Evolutionary conservation across 2,888 invertebrate genomes (phyloP).

Genomic region (Campoletis raptor): DNA sequence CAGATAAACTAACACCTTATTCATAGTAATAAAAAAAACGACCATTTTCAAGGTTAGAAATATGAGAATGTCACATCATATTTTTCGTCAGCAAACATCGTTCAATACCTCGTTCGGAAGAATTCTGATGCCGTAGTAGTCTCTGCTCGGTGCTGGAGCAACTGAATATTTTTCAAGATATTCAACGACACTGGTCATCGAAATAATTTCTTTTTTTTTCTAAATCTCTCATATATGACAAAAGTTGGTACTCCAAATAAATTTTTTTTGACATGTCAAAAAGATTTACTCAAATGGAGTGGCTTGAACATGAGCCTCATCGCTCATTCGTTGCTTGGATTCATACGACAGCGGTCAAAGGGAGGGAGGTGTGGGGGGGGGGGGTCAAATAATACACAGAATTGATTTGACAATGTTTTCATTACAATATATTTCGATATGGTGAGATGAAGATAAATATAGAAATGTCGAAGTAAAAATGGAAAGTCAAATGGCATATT

Average conservation of each 20-base stretch:
- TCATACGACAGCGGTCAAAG: neutral
- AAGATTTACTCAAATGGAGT: slow-evolving; percentile 38
- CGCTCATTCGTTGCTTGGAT: slow-evolving; percentile 3
- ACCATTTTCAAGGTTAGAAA: slow-evolving; percentile 16
- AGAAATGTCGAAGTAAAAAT: slow-evolving; percentile 84
- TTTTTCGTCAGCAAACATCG: slow-evolving; percentile 8
- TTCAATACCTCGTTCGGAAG: slow-evolving; percentile 75
- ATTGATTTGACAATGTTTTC: slow-evolving; percentile 81
- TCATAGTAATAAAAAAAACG: neutral
- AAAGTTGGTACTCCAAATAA: neutral
- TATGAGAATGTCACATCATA: slow-evolving; percentile 19
- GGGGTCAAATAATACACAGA: slow-evolving; percentile 19
- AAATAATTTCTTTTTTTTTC: neutral
- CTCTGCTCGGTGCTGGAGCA: slow-evolving; percentile 81
- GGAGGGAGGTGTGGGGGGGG: neutral
- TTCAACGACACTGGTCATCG: slow-evolving; percentile 74
- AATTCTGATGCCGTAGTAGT: slow-evolving; percentile 81
- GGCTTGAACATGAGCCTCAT: neutral
- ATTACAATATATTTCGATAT: slow-evolving; percentile 84
- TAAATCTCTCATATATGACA: neutral
- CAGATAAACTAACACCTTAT: slow-evolving; percentile 77
- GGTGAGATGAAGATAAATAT: slow-evolving; percentile 85
- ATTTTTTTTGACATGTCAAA: neutral
- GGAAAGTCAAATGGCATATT: slow-evolving; percentile 80
- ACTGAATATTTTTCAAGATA: slow-evolving; percentile 80